Base-by-base conservation (phyloP, 2,113 vertebrate species). In the cat (Felis catus) region DNA sequence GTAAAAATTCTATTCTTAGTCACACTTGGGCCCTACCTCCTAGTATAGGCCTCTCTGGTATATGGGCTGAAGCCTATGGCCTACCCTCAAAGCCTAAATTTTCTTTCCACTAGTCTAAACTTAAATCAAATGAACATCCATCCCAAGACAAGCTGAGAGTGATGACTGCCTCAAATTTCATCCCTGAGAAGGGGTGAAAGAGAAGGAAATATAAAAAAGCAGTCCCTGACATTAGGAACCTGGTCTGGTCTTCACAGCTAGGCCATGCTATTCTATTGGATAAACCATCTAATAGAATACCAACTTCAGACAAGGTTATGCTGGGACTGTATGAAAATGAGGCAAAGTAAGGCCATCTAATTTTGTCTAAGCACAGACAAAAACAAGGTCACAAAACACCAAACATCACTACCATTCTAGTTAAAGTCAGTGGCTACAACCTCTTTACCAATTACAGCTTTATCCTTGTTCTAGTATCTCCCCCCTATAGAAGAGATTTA, bases 391-490 rank as follows among this genome's bases (percentile, higher is more conserved):
- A 71, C 21, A 41, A 88, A 84, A 95, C 68, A 36, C 23, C 4
- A 96, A 95, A 39, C 63, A 86, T 14, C 21, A n/a, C 14, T 66
- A 63, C 18, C 45, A 5, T 71, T 55, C 58, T 70, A 92, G n/a
- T 63, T 92, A 65, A 92, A 94, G 84, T 58, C 16, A 91, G 7
- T 82, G 39, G 7, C 36, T 96, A 68, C 11, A 78, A 73, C 21
- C 82, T 73, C n/a, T 93, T 96, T 70, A 82, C 33, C 70, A 86
- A 76, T n/a, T 78, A 65, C 11, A 82, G 33, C 39, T 66, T 81
- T 61, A 51, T 66, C 39, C 25, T 95, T 95, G 21, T 93, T 93
- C 80, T 82, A 95, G 23, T 86, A 66, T 95, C 53, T 85, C 12
- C 27, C 78, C 11, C 45, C 10, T 45, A 41, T 79, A 23, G 11